Percentiles rank a stretch among this genome's conserved stretches.
phyloP scores from a whole-genome alignment of 2,888 invertebrate species.

The Malthinus seriepunctatus region DNA sequence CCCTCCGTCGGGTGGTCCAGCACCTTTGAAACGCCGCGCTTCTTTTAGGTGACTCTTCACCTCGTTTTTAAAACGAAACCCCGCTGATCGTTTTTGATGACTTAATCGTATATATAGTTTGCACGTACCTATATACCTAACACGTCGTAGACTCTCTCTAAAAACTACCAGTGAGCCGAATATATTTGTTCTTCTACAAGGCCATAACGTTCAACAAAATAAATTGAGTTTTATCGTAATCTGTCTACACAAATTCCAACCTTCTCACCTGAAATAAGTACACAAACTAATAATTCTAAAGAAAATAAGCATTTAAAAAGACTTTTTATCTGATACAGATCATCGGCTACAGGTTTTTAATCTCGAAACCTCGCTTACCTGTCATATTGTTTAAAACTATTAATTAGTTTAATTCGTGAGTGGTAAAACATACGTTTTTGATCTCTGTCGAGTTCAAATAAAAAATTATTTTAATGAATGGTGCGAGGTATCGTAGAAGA shows the following conservation, averaged over 20 bases:
- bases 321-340: neutral
- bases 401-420: too few relatives aligned
- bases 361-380: too few relatives aligned
- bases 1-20: constrained; percentile 44
- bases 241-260: constrained; percentile 1
- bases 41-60: constrained; percentile 43
- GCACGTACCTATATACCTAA: constrained; percentile 36
- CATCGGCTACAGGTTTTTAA: neutral
- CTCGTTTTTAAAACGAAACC: constrained; percentile 46
- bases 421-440: too few relatives aligned
- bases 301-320: too few relatives aligned
- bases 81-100: constrained; percentile 44
- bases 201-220: constrained; percentile 5
- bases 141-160: constrained; percentile 2
- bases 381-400: too few relatives aligned
- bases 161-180: constrained; percentile 15
- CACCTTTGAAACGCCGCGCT: constrained; percentile 38
- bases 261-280: too few relatives aligned
- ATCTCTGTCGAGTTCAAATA: too few relatives aligned
- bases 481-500: constrained; percentile 6
- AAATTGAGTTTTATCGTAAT: constrained; percentile 6
- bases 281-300: neutral
- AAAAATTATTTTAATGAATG: too few relatives aligned
- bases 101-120: constrained; percentile 45
- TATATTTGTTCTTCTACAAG: neutral